phyloP scores from a whole-genome alignment of 2,888 invertebrate species.

The Polymixis lichenea region DNA sequence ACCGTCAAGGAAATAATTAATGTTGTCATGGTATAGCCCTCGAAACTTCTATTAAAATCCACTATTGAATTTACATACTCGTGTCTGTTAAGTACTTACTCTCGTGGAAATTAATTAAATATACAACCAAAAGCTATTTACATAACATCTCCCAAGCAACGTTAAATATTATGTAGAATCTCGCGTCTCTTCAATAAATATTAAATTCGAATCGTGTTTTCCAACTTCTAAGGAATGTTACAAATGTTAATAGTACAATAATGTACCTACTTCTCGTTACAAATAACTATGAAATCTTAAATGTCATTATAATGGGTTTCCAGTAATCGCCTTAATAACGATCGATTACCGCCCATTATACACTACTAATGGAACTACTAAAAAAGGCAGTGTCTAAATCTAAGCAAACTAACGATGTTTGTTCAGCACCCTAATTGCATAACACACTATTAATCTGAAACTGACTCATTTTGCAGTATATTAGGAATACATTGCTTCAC shows the following conservation, averaged over 20 bases:
- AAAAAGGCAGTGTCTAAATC: too few relatives aligned
- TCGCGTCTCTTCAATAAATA: constrained; percentile 17
- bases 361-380: not conserved
- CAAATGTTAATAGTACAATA: not conserved
- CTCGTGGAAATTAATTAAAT: constrained; percentile 6
- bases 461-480: too few relatives aligned
- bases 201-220: not conserved
- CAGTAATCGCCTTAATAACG: constrained; percentile 4
- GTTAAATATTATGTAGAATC: constrained; percentile 1
- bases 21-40: not conserved
- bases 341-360: not conserved
- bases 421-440: not conserved
- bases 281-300: not conserved
- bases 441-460: too few relatives aligned
- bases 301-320: not conserved
- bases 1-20: constrained; percentile 8
- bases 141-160: not conserved
- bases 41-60: constrained; percentile 25
- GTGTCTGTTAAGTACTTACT: not conserved
- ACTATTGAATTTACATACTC: not conserved
- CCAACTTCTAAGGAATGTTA: not conserved
- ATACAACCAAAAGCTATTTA: not conserved
- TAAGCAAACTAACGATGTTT: not conserved
- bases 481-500: too few relatives aligned
- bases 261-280: not conserved